A percentile compares a stretch with the other conserved stretches of the same genome.
phyloP scores from a whole-genome alignment of 2,113 vertebrate genomes.

The Actenoides hombroni region DNA sequence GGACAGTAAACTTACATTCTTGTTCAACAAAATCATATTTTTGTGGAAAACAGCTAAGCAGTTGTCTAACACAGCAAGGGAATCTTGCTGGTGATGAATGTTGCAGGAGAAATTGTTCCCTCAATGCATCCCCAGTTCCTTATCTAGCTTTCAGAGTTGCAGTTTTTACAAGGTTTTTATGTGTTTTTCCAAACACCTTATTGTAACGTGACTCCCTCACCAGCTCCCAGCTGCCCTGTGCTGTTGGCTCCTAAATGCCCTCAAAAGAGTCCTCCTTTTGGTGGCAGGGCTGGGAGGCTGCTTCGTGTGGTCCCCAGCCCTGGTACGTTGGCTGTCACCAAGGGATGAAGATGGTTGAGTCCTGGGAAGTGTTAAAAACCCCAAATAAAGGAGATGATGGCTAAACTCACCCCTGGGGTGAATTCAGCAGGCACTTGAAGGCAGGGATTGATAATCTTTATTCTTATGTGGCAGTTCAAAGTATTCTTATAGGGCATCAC shows the following conservation, averaged over 20 bases:
- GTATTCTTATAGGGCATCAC: not conserved
- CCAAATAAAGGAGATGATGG: not conserved
- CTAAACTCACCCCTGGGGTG: not conserved
- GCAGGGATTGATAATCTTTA: not conserved
- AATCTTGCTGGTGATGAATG: not conserved
- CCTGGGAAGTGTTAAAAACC: not conserved
- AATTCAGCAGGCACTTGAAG: fast-evolving
- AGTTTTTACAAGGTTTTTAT: not conserved
- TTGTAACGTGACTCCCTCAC: fast-evolving
- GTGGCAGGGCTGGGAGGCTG: not conserved
- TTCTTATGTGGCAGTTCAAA: not conserved
- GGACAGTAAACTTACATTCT: not conserved
- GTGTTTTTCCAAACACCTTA: not conserved
- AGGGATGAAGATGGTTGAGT: fast-evolving
- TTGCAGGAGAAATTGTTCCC: not conserved
- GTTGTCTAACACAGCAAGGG: slow-evolving; percentile 33
- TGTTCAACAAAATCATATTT: not conserved
- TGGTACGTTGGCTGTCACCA: fast-evolving
- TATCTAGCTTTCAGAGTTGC: not conserved
- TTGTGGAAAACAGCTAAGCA: not conserved
- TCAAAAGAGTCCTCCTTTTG: fast-evolving
- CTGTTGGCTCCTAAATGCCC: not conserved
- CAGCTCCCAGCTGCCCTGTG: fast-evolving
- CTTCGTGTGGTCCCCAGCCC: not conserved
- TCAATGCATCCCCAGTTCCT: not conserved